A percentile compares a stretch with the other conserved stretches of the same genome.
phyloP scores from a whole-genome alignment of 2,888 invertebrate species.

The Vesta saturnalis region DNA sequence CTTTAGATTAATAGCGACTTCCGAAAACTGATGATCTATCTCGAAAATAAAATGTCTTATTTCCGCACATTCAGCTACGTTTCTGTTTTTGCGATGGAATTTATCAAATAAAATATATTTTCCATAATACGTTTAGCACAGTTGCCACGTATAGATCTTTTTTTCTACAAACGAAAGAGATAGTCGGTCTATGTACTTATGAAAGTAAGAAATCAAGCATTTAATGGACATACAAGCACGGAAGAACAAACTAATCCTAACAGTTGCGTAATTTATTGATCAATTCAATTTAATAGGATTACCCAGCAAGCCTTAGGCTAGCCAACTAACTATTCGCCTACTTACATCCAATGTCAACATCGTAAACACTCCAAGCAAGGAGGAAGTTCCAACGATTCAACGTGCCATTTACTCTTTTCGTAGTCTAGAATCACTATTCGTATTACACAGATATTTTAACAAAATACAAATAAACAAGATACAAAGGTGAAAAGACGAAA shows the following conservation, averaged over 20 bases:
- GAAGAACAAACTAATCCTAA: constrained; percentile 29
- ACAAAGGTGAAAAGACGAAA: not conserved
- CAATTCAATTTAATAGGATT: constrained; percentile 37
- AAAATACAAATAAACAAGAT: not conserved
- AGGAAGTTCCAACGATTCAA: not conserved
- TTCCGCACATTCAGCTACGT: constrained; percentile 13
- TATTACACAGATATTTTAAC: not conserved
- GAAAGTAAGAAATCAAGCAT: constrained; percentile 10
- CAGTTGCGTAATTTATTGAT: constrained; percentile 34
- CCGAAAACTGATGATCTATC: constrained; percentile 13
- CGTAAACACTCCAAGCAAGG: constrained; percentile 26
- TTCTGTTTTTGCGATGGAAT: constrained; percentile 4
- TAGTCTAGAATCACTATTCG: not conserved
- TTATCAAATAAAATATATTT: constrained; percentile 3
- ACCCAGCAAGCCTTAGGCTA: constrained; percentile 23
- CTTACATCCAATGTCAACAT: constrained; percentile 32
- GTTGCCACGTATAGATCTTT: too few relatives aligned
- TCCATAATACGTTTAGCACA: not conserved
- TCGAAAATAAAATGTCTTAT: constrained; percentile 14
- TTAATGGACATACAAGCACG: constrained; percentile 28
- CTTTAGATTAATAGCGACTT: constrained; percentile 13
- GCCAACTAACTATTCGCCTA: constrained; percentile 28
- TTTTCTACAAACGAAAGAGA: not conserved
- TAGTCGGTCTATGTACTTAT: too few relatives aligned
- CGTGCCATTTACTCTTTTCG: constrained; percentile 1